A percentile compares a stretch with the other conserved stretches of the same genome.
Conservation (phyloP, 2,888 invertebrate genomes). For the Drosophila nigricruria region DNA sequence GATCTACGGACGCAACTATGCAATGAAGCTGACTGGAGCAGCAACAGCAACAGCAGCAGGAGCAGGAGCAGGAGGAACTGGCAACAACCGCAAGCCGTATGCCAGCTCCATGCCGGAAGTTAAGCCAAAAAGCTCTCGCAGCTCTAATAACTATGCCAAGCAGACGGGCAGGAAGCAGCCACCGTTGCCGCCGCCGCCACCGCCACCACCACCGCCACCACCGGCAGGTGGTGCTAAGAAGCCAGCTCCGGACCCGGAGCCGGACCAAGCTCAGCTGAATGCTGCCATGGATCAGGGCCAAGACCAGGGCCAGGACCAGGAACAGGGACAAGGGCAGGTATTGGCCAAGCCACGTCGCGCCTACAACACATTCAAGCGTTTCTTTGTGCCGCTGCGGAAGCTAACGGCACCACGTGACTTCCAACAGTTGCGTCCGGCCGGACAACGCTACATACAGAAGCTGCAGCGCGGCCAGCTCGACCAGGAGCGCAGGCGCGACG, state of each 20-base stretch:
- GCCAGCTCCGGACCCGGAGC: neutral
- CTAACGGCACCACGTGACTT: neutral
- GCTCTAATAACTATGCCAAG: conserved; percentile 23
- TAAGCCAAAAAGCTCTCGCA: neutral
- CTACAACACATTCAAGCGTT: neutral
- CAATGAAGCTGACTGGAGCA: neutral
- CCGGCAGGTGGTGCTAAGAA: neutral
- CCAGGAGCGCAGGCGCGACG: neutral
- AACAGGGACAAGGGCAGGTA: no score
- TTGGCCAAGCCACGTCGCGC: neutral
- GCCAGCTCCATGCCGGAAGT: neutral
- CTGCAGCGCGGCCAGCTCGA: neutral
- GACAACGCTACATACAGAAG: neutral
- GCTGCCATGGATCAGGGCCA: no score
- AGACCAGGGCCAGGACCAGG: no score
- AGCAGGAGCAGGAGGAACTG: neutral
- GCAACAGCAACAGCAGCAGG: neutral
- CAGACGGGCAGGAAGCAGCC: neutral
- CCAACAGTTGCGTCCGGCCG: conserved; percentile 1
- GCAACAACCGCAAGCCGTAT: neutral
- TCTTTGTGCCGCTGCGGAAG: conserved; percentile 9
- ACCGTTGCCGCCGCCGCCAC: neutral
- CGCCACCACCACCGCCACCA: neutral
- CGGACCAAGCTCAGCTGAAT: no score
- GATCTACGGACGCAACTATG: neutral